Percentiles rank a stretch among this genome's conserved stretches.
Evolutionary conservation across 2,113 vertebrate species (phyloP).

Genomic region (Progne subis): DNA sequence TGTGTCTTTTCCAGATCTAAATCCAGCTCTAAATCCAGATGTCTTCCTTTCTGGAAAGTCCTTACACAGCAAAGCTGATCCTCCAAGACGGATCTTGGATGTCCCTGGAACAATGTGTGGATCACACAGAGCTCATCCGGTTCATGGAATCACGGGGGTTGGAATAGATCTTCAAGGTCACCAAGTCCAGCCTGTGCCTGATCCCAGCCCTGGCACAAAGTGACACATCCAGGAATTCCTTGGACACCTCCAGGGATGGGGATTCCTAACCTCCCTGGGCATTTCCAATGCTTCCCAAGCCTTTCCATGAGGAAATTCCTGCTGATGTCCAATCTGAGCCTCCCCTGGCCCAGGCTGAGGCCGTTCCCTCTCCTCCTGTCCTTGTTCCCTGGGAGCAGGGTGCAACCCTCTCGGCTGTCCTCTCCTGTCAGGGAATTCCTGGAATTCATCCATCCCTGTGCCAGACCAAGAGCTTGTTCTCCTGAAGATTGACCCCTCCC

Average conservation of each 20-base stretch:
- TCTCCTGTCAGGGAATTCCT: neutral
- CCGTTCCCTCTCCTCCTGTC: neutral
- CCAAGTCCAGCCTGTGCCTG: rapidly evolving
- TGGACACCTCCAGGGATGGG: neutral
- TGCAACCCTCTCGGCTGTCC: rapidly evolving
- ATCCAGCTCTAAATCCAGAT: neutral
- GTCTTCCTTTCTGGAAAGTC: neutral
- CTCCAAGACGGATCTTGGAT: neutral
- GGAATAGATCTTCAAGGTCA: neutral
- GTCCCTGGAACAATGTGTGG: neutral
- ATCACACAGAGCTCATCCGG: rapidly evolving
- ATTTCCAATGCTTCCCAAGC: neutral
- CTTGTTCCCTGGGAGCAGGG: neutral
- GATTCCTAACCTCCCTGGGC: neutral
- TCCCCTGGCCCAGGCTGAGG: neutral
- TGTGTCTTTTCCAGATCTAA: neutral
- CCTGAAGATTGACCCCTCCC: neutral
- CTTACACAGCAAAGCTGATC: neutral
- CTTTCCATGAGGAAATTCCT: neutral
- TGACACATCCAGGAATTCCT: neutral
- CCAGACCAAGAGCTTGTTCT: neutral
- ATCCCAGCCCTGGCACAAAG: neutral
- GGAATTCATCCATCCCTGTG: neutral
- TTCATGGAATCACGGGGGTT: neutral
- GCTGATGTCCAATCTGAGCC: rapidly evolving